Percentiles rank a stretch among this genome's conserved stretches.
phyloP scores from a whole-genome alignment of 2,113 vertebrate genomes.

The Deroptyus accipitrinus region DNA sequence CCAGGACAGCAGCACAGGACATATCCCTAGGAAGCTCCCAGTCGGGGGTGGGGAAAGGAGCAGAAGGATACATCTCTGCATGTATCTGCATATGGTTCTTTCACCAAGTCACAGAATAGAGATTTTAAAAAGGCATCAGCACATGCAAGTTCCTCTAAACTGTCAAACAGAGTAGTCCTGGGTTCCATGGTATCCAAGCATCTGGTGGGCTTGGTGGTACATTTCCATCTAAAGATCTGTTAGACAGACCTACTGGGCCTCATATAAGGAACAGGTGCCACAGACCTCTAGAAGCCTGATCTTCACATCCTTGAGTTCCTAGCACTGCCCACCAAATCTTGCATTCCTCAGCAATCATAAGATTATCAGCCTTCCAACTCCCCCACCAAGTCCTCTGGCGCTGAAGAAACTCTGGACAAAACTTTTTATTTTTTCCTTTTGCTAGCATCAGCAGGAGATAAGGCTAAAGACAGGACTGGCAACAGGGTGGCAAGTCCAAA shows the following conservation, averaged over 20 bases:
- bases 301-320: not conserved
- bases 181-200: not conserved
- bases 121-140: not conserved
- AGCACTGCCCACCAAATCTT: not conserved
- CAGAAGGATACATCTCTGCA: not conserved
- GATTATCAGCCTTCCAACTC: not conserved
- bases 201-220: not conserved
- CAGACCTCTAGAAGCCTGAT: not conserved
- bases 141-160: not conserved
- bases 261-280: not conserved
- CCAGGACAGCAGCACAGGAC: rapidly evolving
- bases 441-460: not conserved
- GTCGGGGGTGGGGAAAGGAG: not conserved
- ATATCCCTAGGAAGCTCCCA: not conserved
- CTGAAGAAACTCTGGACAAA: not conserved
- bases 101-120: not conserved
- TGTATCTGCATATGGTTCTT: not conserved
- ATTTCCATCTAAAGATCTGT: not conserved
- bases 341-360: not conserved
- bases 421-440: not conserved
- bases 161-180: rapidly evolving
- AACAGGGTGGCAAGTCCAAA: not conserved
- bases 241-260: rapidly evolving
- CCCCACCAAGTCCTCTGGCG: not conserved
- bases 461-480: not conserved